A percentile compares a stretch with the other conserved stretches of the same genome.
phyloP scores from a whole-genome alignment of 2,888 invertebrate genomes.

The Troides helena region DNA sequence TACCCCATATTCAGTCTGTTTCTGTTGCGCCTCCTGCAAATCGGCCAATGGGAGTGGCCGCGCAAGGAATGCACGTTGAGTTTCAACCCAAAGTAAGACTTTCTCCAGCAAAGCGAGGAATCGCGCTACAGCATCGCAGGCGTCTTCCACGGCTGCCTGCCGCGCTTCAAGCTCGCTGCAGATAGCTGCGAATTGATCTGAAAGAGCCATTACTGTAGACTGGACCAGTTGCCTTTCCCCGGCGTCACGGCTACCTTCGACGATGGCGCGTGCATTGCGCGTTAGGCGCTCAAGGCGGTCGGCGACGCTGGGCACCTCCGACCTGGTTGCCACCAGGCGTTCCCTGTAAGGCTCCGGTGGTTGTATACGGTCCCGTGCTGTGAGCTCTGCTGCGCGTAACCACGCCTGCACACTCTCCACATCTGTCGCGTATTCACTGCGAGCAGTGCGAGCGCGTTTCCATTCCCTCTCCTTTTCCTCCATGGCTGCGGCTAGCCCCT shows the following conservation, averaged over 20 bases:
- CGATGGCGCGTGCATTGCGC: constrained; percentile 88
- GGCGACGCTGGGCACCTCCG: constrained; percentile 84
- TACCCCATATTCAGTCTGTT: constrained; percentile 93
- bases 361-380: constrained; percentile 88
- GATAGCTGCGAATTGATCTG: constrained; percentile 89
- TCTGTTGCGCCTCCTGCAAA: constrained; percentile 90
- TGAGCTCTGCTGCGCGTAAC: constrained; percentile 91
- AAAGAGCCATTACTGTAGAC: constrained; percentile 86
- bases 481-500: constrained; percentile 89
- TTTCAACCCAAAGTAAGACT: constrained; percentile 91
- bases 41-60: constrained; percentile 89
- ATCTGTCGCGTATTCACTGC: constrained; percentile 88
- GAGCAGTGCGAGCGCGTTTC: constrained; percentile 90
- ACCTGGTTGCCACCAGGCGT: constrained; percentile 86
- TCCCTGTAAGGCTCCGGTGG: constrained; percentile 90
- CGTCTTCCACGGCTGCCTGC: constrained; percentile 90
- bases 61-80: constrained; percentile 88
- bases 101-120: constrained; percentile 91
- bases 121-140: constrained; percentile 92
- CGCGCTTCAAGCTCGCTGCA: constrained; percentile 90
- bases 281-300: constrained; percentile 89
- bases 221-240: constrained; percentile 88
- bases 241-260: constrained; percentile 89
- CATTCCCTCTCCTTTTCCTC: constrained; percentile 93
- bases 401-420: constrained; percentile 91